Base-by-base conservation (phyloP, 2,113 vertebrate genomes). In the Heterochromis multidens region DNA sequence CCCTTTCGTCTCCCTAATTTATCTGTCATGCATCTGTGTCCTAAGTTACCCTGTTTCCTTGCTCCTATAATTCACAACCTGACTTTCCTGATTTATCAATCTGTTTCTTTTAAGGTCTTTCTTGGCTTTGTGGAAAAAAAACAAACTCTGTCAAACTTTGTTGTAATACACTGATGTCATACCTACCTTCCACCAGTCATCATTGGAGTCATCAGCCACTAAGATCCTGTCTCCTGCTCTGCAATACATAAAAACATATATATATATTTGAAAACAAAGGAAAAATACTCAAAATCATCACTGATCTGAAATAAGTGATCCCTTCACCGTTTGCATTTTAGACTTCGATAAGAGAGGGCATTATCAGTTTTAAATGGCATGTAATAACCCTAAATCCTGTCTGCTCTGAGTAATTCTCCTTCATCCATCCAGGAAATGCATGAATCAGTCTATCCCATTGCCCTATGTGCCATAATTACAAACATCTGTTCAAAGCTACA, bases 151-250 rank as follows among this genome's bases (percentile, higher is more conserved):
- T 21, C 23, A 72, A 52, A 16, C 13, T 77, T 23, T 37, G 12
- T 9, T 59, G 49, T 29, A 60, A 77, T 6, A 2, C 43, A n/a
- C 12, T 76, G 25, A 33, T 70, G 61, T 85, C 5, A 35, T 40
- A 78, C 92, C 10, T 87, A 99, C 99, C 97, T 99, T 99, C 99
- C 98, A 99, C 99, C 99, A 99, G 89, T 99, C 98, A 83, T 99
- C 97, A 78, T 97, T 98, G 63, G 99, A 98, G 88, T 99, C 97
- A 77, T 99, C 99, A 43, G 97, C 95, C 83, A 99, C 91, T 61
- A 97, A 96, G 88, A 99, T 97, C 93, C 96, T 96, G 93, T 99
- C 99, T 86, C 99, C 99, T 35, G 97, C 97, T 80, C 99, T 99
- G 89, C 29, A 95, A 80, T 52, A 35, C 19, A 60, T 23, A 52